Base-by-base conservation (phyloP, 2,797 vertebrate genomes). In the Pogonophryne albipinna region DNA sequence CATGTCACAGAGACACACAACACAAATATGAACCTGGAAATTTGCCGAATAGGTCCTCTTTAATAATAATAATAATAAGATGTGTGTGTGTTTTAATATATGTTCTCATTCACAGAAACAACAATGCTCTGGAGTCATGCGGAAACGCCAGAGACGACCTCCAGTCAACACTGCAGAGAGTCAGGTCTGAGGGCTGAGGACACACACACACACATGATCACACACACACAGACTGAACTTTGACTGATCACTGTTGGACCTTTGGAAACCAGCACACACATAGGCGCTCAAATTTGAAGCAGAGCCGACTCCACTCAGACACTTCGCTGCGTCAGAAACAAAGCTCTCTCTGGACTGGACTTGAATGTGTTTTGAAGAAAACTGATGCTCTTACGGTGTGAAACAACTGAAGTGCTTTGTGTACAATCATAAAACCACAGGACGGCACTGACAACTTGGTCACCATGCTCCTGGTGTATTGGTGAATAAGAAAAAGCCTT, bases 71-170 rank as follows among this genome's bases (percentile, higher is more conserved):
- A 23, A 34, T 38, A 38, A 38, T 4, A 38, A 5, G 34, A 38
- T 38, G 34, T 38, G 34, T 27, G 27, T 27, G 27, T 27, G 34
- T 38, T 34, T 38, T 38, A 38, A 3, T 61, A 10, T 69, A 20
- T 80, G 0, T 50, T 76, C 0, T 86, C 31, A 12, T 84, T 79
- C 44, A 55, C 92, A 99, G 98, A 83, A 96, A 95, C 80, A 97
- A 92, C 76, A 94, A 95, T 42, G 93, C 93, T 31, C 89, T 98
- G 84, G 97, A 99, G 76, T 93, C 94, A 2, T 98, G 97, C 81
- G 92, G 93, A 2, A 93, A 92, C n/a, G 96, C 97, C 82, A 95
- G 94, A 80, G 96, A 95, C 91, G 93, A 51, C 78, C 96, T 99
- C 62, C 93, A 96, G 79, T 95, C 96, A 79, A 97, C 97, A 0